Base-by-base conservation (phyloP, 2,797 vertebrate species). In the Anabas testudineus region DNA sequence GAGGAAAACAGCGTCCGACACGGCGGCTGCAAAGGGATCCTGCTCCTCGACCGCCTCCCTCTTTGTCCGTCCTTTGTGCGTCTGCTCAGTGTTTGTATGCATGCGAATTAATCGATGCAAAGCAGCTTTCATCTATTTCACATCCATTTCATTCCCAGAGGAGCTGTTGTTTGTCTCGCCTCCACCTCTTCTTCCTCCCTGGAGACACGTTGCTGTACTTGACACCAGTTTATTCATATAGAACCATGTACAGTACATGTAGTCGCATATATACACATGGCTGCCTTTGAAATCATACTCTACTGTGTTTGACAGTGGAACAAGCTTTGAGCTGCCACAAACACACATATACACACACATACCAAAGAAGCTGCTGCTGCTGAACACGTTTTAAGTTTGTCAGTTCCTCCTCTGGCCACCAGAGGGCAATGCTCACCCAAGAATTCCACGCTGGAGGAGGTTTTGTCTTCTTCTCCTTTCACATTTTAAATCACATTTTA, bases 341-440 rank as follows among this genome's bases (percentile, higher is more conserved):
- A n/a, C n/a, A n/a, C n/a, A n/a, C n/a, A n/a, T n/a, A n/a, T n/a
- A n/a, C n/a, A n/a, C n/a, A n/a, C 53, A 56, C 47, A 12, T 22
- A 7, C 49, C 9, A n/a, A 32, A 18, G n/a, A n/a, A 61, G 46
- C 10, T 48, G 19, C 26, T 48, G 19, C 26, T 43, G 63, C 4
- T 28, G 51, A 51, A 58, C 10, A 22, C 8, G 39, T 3, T 58
- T 4, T 0, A 0, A 2, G 10, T 4, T 7, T 1, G 6, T 26
- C 53, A 68, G 28, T 83, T 80, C 42, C 10, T 10, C 0, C 0
- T 18, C 30, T 21, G 5, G 30, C 70, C 93, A 90, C 83, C 39
- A 91, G 93, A 91, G 90, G 91, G 88, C 88, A 91, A 78, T 91
- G 84, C 67, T 70, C 41, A 78, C 87, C 74, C 71, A 90, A 12